A percentile compares a stretch with the other conserved stretches of the same genome.
These are phyloP conservation scores for Drosophila lutescens DNA, from an alignment of 2,888 invertebrate species.

Conservation along the genomic window DNA sequence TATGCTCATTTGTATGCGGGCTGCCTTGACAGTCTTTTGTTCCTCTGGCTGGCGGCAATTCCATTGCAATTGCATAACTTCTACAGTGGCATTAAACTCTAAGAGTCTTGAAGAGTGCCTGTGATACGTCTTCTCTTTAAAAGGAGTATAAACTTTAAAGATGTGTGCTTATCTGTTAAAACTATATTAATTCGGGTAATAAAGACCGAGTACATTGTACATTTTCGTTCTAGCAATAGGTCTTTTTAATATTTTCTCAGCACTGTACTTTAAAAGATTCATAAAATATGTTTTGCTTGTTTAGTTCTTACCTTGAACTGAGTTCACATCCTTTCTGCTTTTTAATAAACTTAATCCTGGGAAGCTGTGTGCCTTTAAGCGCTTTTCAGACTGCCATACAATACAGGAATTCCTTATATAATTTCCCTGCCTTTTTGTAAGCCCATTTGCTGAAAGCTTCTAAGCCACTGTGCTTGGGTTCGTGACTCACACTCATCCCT, in stretches of 20 bases:
- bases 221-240: too few relatives aligned
- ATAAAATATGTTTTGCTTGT: too few relatives aligned
- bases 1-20: conserved; percentile 7
- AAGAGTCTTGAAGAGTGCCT: background rate
- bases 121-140: background rate
- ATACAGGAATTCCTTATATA: conserved; percentile 2
- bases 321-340: background rate
- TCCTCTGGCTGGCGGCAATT: conserved; percentile 13
- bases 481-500: conserved; percentile 11
- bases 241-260: too few relatives aligned
- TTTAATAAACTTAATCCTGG: conserved; percentile 10
- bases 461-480: conserved; percentile 23
- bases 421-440: conserved; percentile 4
- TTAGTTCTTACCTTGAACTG: background rate
- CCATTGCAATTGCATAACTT: conserved; percentile 36
- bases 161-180: too few relatives aligned
- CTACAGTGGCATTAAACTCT: background rate
- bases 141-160: too few relatives aligned
- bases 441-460: conserved; percentile 14
- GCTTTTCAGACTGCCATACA: background rate
- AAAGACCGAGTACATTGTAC: too few relatives aligned
- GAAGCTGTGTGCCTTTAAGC: background rate
- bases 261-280: too few relatives aligned
- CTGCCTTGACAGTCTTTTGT: conserved; percentile 34
- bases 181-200: too few relatives aligned